Evolutionary conservation across 2,888 invertebrate species (phyloP).

Genomic region (Thera obeliscata): DNA sequence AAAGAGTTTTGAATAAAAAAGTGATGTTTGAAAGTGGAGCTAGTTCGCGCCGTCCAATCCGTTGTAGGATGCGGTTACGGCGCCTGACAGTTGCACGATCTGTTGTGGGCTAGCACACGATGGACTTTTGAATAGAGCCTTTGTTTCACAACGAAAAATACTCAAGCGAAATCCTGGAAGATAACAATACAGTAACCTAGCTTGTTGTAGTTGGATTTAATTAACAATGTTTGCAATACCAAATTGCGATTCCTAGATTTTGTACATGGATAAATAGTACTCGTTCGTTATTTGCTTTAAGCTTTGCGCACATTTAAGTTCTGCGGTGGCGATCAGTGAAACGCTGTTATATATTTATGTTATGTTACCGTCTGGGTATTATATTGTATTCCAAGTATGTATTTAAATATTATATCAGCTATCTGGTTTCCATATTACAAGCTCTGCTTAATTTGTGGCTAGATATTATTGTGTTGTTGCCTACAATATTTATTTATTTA

Average conservation of each 20-base stretch:
- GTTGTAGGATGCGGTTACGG: slow-evolving; percentile 70
- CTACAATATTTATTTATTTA: no score
- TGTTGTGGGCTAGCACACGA: slow-evolving; percentile 65
- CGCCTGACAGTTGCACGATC: slow-evolving; percentile 71
- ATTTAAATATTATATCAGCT: no score
- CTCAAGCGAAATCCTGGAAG: slow-evolving; percentile 54
- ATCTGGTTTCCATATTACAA: no score
- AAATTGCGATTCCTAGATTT: slow-evolving; percentile 20
- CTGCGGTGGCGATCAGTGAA: no score
- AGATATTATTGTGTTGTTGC: no score
- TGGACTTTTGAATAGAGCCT: slow-evolving; percentile 69
- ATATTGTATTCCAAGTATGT: no score
- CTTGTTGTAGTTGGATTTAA: slow-evolving; percentile 41
- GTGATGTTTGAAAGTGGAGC: slow-evolving; percentile 49
- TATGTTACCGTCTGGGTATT: no score
- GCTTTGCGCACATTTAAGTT: no score
- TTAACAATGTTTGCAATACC: slow-evolving; percentile 19
- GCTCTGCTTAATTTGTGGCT: no score
- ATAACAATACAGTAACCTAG: slow-evolving; percentile 49
- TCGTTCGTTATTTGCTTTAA: not conserved
- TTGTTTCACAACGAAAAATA: slow-evolving; percentile 64
- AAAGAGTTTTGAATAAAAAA: slow-evolving; percentile 53
- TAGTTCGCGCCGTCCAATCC: slow-evolving; percentile 53
- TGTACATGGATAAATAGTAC: not conserved
- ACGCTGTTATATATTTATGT: no score